Conservation (phyloP, 2,888 invertebrate genomes). For the Cheilosia vernalis region DNA sequence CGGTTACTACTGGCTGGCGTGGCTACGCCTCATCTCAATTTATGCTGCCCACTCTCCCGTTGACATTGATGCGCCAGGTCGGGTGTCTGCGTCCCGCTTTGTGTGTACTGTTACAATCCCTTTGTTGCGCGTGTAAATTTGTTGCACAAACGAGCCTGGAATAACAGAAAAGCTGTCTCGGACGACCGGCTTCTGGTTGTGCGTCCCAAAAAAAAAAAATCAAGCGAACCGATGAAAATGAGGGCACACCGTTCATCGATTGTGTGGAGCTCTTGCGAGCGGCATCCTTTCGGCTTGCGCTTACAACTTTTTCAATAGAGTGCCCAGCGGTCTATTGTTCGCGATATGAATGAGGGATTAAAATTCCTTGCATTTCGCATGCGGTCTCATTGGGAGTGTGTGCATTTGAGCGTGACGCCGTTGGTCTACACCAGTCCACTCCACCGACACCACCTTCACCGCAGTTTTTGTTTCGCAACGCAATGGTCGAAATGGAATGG, state of each 20-base stretch:
- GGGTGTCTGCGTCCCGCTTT: constrained; percentile 45
- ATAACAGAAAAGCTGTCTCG: constrained; percentile 51
- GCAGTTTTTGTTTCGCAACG: constrained; percentile 18
- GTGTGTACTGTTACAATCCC: constrained; percentile 13
- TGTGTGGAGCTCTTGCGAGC: constrained; percentile 31
- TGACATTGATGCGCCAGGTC: constrained; percentile 47
- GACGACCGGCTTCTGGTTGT: constrained; percentile 36
- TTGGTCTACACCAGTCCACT: constrained; percentile 15
- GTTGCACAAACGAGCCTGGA: constrained; percentile 48
- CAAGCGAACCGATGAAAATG: constrained; percentile 3
- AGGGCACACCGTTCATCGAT: constrained; percentile 34
- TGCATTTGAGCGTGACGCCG: constrained; percentile 69
- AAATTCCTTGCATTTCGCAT: constrained; percentile 72
- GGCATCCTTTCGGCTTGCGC: constrained; percentile 59
- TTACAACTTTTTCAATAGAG: constrained; percentile 57
- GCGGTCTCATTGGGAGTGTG: constrained; percentile 38
- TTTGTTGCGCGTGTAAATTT: constrained; percentile 69
- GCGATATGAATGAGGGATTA: constrained; percentile 73
- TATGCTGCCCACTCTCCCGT: constrained; percentile 37
- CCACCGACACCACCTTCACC: constrained; percentile 63
- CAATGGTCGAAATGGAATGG: constrained; percentile 59
- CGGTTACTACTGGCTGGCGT: neutral
- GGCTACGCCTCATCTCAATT: constrained; percentile 36
- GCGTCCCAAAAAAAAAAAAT: constrained; percentile 17
- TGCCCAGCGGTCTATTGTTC: constrained; percentile 58